Evolutionary conservation across 2,797 vertebrate species (phyloP).

Genomic region (Lagocephalus sceleratus): DNA sequence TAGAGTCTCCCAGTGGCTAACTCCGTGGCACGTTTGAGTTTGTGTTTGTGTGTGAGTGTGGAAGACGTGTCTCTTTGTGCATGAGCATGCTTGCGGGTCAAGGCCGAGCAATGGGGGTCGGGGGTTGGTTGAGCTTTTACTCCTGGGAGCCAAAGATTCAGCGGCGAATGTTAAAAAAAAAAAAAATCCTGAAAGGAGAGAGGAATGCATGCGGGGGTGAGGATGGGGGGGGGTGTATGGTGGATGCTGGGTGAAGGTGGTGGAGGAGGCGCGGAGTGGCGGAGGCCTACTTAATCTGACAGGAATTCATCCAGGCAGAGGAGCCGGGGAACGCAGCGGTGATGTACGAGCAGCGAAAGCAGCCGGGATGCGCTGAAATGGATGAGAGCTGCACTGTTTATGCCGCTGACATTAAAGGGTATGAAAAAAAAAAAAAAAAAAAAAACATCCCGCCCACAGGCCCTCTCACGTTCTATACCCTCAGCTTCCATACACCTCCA

Average conservation of each 20-base stretch:
- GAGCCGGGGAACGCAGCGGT: slow-evolving; percentile 34
- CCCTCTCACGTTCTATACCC: slow-evolving; percentile 22
- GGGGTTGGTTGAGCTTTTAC: neutral
- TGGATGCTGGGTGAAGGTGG: neutral
- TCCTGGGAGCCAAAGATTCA: slow-evolving; percentile 20
- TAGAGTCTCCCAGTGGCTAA: slow-evolving; percentile 11
- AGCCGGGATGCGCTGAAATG: slow-evolving; percentile 45
- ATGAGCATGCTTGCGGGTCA: slow-evolving; percentile 27
- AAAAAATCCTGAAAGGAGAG: neutral
- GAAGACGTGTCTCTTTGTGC: too few relatives aligned
- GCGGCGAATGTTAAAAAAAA: too few relatives aligned
- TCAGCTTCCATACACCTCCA: slow-evolving; percentile 35
- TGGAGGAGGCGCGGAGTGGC: slow-evolving; percentile 10
- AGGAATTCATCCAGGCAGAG: slow-evolving; percentile 55
- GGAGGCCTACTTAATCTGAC: slow-evolving; percentile 56
- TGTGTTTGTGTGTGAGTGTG: slow-evolving; percentile 1
- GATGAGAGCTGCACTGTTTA: slow-evolving; percentile 39
- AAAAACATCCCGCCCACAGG: slow-evolving; percentile 27
- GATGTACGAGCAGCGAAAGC: slow-evolving; percentile 46
- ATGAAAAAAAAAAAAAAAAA: slow-evolving; percentile 4
- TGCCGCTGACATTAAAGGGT: slow-evolving; percentile 34
- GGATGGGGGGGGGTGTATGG: neutral
- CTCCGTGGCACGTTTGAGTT: slow-evolving; percentile 11
- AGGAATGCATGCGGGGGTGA: slow-evolving; percentile 12
- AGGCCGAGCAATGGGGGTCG: slow-evolving; percentile 5